Evolutionary conservation across 2,888 invertebrate genomes (phyloP), one percentile per base, ranked within the genome.

Genomic region (Watsonalla cultraria): DNA sequence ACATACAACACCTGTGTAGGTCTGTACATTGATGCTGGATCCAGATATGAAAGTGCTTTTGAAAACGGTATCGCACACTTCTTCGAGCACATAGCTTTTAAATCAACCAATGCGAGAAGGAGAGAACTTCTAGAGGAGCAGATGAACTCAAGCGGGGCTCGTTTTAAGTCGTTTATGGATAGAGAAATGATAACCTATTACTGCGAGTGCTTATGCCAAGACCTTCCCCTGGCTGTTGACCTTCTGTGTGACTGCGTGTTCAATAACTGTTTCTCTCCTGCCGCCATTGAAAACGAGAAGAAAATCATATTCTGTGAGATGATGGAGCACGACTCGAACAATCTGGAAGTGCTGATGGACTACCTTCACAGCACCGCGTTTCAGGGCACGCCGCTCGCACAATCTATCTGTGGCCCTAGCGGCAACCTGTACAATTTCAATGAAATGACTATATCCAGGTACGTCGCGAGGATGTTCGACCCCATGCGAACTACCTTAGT

Each of bases 181-280:
- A 92, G 99, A 54, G 99, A 99, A 84, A 97, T 99, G 85, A 97
- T 97, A 9, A 97, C 96, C 0, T 99, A 97, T 86, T 99, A 98
- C 79, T 98, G 97, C 13, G 97, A 98, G 84, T 98, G 98, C 76
- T 92, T 99, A 58, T 92, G 94, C 2, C 93, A 96, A 75, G 97
- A 99, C 87, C 93, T 98, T 0, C 94, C 95, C 0, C 93, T 95
- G 74, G 96, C 97, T 5, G 92, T 99, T 24, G 98, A 99, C 78
- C 96, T 99, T 66, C 91, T 99, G 53, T 92, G 97, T 1, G 99
- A 99, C 74, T 99, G 99, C 74, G 93, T 99, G 24, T 97, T 97
- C 76, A 97, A 98, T 84, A 93, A 60, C 92, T 92, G 73, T 90
- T 93, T 72, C 58, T 64, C 62, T 6, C 51, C 55, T 0, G 24